A percentile compares a stretch with the other conserved stretches of the same genome.
phyloP scores from a whole-genome alignment of 2,888 invertebrate species.

The Neelides folsomi region DNA sequence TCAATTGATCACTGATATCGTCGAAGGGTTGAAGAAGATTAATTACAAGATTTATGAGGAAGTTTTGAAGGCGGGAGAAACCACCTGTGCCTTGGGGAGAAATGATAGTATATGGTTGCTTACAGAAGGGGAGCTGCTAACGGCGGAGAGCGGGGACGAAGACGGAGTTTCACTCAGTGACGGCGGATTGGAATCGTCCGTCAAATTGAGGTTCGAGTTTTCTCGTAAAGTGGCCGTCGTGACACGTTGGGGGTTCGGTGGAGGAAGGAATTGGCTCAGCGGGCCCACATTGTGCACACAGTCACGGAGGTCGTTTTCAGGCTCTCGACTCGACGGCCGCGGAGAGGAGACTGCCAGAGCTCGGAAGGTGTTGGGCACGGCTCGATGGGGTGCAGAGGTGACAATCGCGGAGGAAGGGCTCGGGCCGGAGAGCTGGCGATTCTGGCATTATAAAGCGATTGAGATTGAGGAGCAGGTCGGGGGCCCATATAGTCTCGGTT shows the following conservation, averaged over 20 bases:
- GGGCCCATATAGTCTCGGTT: neutral
- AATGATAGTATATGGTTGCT: neutral
- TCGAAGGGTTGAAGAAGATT: too few species aligned
- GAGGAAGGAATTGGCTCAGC: constrained; percentile 1
- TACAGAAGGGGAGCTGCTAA: constrained; percentile 36
- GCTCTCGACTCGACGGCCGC: neutral
- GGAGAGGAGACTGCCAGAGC: constrained; percentile 1
- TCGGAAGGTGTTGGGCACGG: too few species aligned
- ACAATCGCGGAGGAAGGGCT: constrained; percentile 20
- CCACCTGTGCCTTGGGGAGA: too few species aligned
- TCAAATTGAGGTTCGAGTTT: constrained; percentile 39
- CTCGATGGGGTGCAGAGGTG: constrained; percentile 24
- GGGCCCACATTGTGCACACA: neutral
- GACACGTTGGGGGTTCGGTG: constrained; percentile 32
- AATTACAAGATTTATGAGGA: too few species aligned
- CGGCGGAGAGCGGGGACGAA: constrained; percentile 42
- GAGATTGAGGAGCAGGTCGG: constrained; percentile 5
- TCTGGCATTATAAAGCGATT: constrained; percentile 12
- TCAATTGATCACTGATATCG: too few species aligned
- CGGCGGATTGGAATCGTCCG: constrained; percentile 40
- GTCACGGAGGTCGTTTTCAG: neutral
- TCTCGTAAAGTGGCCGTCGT: constrained; percentile 44
- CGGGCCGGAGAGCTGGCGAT: constrained; percentile 3
- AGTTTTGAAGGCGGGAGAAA: too few species aligned
- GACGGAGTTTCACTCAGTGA: constrained; percentile 44